These are phyloP conservation scores for Bombus turneri DNA, from an alignment of 1,140 invertebrate species.

Conservation along the genomic window DNA sequence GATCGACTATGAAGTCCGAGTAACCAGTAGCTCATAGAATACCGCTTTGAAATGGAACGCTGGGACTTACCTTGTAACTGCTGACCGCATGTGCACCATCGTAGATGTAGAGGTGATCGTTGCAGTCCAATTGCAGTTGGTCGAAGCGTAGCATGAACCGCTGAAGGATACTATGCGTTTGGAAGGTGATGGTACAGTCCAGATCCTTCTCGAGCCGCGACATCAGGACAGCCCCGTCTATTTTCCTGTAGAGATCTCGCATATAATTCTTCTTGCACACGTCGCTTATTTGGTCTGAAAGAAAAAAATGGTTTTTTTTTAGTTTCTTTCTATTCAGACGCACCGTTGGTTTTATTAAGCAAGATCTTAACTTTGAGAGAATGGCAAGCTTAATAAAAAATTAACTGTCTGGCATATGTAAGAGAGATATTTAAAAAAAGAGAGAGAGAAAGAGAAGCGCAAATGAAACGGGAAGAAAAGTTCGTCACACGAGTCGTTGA, in stretches of 20 bases:
- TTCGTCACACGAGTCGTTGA: too few relatives aligned
- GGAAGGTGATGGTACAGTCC: constrained; percentile 95
- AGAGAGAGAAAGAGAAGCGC: too few relatives aligned
- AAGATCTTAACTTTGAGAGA: too few relatives aligned
- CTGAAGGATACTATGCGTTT: constrained; percentile 95
- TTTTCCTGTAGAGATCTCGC: constrained; percentile 92
- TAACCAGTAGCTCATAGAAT: not conserved
- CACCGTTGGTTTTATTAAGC: too few relatives aligned
- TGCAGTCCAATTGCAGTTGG: constrained; percentile 91
- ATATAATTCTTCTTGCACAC: constrained; percentile 94
- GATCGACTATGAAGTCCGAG: constrained; percentile 1
- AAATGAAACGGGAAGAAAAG: too few relatives aligned
- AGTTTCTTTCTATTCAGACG: too few relatives aligned
- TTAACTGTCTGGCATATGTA: too few relatives aligned
- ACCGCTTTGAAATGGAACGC: constrained; percentile 5
- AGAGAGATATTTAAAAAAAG: too few relatives aligned
- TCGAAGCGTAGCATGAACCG: constrained; percentile 96
- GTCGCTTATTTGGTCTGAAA: constrained; percentile 91
- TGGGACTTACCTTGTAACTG: constrained; percentile 88
- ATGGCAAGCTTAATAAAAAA: too few relatives aligned
- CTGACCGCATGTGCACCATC: constrained; percentile 95
- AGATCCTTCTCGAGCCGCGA: constrained; percentile 94
- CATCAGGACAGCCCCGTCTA: constrained; percentile 94
- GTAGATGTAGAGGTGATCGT: constrained; percentile 95
- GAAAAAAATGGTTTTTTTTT: not conserved